These are phyloP conservation scores for Argya squamiceps DNA, from an alignment of 2,797 vertebrate species.

Conservation along the genomic window DNA sequence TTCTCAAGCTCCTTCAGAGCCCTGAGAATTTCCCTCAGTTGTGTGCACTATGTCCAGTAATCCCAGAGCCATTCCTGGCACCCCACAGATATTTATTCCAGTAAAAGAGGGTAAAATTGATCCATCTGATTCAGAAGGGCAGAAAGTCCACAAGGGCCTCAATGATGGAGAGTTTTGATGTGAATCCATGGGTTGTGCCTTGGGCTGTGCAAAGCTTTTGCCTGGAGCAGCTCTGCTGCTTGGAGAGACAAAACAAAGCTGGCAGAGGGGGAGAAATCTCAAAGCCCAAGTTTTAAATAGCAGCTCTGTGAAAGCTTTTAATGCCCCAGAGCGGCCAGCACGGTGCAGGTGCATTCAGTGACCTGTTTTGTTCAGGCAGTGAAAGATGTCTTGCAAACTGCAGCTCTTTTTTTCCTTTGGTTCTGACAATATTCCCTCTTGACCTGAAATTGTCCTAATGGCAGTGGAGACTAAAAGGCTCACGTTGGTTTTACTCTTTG, in stretches of 20 bases:
- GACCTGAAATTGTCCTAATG: constrained; percentile 12
- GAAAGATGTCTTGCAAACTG: constrained; percentile 8
- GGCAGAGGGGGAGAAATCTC: background rate
- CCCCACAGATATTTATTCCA: background rate
- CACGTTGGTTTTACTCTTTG: background rate
- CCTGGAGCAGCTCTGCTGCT: background rate
- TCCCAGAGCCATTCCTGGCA: background rate
- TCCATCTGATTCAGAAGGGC: background rate
- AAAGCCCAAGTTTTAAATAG: background rate
- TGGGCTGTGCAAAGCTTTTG: background rate
- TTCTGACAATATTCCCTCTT: constrained; percentile 11
- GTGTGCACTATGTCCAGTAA: background rate
- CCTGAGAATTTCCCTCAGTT: background rate
- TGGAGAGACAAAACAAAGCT: constrained; percentile 3
- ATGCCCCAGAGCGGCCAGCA: background rate
- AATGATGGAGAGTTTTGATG: background rate
- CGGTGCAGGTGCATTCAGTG: background rate
- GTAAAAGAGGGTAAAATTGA: background rate
- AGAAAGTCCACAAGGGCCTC: background rate
- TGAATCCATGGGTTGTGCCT: background rate
- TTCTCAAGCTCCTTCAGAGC: background rate
- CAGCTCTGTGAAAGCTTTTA: constrained; percentile 1
- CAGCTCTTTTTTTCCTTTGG: background rate
- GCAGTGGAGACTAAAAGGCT: background rate
- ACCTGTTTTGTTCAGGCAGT: constrained; percentile 28